These are phyloP conservation scores for Tragelaphus strepsiceros DNA, from an alignment of 2,113 vertebrate species.

Conservation along the genomic window DNA sequence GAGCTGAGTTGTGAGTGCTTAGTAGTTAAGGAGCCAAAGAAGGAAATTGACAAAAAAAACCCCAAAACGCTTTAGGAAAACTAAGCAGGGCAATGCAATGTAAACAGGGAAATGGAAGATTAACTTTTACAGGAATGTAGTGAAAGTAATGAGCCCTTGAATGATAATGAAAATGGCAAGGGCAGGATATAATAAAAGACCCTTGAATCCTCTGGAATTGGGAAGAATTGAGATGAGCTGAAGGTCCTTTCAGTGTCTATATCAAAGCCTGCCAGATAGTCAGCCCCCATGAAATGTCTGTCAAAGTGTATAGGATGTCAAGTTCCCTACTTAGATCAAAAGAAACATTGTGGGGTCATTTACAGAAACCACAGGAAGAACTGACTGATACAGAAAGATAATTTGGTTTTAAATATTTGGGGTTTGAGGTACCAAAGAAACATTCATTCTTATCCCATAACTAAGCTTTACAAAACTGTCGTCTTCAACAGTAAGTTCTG, in stretches of 20 bases:
- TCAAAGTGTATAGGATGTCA: neutral
- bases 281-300: neutral
- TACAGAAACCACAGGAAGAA: neutral
- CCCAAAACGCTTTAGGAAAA: neutral
- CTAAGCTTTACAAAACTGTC: neutral
- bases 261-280: neutral
- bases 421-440: neutral
- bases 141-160: neutral
- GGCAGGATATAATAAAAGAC: neutral
- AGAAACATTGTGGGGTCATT: neutral
- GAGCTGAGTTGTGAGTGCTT: neutral
- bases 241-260: neutral
- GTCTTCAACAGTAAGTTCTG: neutral
- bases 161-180: neutral
- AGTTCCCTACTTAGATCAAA: neutral
- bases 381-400: neutral
- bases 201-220: neutral
- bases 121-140: neutral
- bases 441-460: neutral
- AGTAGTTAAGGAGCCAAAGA: neutral
- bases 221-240: neutral
- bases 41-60: neutral
- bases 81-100: neutral
- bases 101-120: neutral
- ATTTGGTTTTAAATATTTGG: conserved; percentile 13